These are phyloP conservation scores for Stenoptilia bipunctidactyla DNA, from an alignment of 2,888 invertebrate genomes.

Conservation along the genomic window DNA sequence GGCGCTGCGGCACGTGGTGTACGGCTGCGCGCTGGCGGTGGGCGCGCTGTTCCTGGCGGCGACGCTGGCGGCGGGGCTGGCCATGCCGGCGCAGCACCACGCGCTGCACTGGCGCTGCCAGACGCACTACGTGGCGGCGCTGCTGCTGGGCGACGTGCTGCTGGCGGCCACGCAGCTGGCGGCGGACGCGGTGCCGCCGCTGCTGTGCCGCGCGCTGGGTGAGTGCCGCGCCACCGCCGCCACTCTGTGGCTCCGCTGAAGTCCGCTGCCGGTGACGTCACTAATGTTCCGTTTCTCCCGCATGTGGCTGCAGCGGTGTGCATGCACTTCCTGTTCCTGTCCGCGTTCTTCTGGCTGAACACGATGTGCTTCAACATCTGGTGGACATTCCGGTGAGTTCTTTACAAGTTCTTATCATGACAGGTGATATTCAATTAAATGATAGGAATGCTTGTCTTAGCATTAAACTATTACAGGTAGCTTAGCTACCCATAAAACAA, in stretches of 20 bases:
- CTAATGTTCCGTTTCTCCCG: constrained; percentile 10
- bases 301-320: constrained; percentile 75
- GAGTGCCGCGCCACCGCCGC: constrained; percentile 34
- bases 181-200: constrained; percentile 70
- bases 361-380: constrained; percentile 96
- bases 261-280: constrained; percentile 26
- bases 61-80: constrained; percentile 82
- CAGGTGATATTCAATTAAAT: too few relatives aligned
- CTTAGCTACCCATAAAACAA: too few relatives aligned
- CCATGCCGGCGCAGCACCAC: constrained; percentile 86
- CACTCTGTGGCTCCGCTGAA: background rate
- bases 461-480: too few relatives aligned
- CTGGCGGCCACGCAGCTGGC: constrained; percentile 83
- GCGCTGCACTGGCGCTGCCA: constrained; percentile 91
- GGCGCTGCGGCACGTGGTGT: constrained; percentile 77
- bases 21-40: constrained; percentile 83
- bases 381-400: constrained; percentile 89
- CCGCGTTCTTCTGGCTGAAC: constrained; percentile 94
- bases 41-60: constrained; percentile 86
- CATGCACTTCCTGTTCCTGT: constrained; percentile 90
- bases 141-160: constrained; percentile 84
- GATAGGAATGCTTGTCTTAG: too few relatives aligned
- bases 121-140: constrained; percentile 87
- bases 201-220: constrained; percentile 78
- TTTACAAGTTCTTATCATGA: too few relatives aligned